Conservation (phyloP, 2,888 invertebrate species). For the Brachynemurus nebulosus region DNA sequence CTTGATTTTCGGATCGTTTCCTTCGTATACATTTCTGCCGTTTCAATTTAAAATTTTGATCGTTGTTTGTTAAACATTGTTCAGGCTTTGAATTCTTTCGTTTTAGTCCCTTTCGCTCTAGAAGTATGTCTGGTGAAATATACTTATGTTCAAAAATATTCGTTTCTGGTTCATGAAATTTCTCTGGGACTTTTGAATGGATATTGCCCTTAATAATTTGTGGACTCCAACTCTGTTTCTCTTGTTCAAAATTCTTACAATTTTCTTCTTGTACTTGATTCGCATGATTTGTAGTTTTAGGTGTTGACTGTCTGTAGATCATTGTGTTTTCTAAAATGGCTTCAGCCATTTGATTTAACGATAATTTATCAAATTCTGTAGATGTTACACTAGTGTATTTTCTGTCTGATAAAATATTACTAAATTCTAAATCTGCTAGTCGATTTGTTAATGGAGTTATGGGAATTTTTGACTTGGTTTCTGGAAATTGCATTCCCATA, state of each 20-base stretch:
- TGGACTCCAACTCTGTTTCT: conserved; percentile 25
- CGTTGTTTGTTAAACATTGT: conserved; percentile 12
- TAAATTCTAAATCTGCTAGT: conserved; percentile 43
- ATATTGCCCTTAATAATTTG: conserved; percentile 24
- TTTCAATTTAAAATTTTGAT: conserved; percentile 30
- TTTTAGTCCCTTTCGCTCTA: conserved; percentile 14
- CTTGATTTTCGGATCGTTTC: conserved; percentile 23
- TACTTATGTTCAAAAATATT: conserved; percentile 31
- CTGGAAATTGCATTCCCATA: conserved; percentile 17
- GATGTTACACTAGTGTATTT: conserved; percentile 29
- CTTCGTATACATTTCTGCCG: conserved; percentile 44
- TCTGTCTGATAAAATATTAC: conserved; percentile 31
- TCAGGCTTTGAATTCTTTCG: conserved; percentile 3
- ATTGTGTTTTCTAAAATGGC: conserved; percentile 45
- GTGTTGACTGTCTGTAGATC: conserved; percentile 20
- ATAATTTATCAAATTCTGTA: conserved; percentile 38
- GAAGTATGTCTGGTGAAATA: conserved; percentile 7
- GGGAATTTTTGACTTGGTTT: conserved; percentile 23
- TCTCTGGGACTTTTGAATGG: conserved; percentile 13
- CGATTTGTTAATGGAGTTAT: conserved; percentile 46
- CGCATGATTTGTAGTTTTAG: conserved; percentile 19
- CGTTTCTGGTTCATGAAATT: conserved; percentile 38
- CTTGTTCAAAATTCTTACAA: conserved; percentile 22
- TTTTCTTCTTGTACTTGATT: conserved; percentile 25
- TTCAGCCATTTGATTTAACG: conserved; percentile 46